A percentile compares a stretch with the other conserved stretches of the same genome.
These are phyloP conservation scores for Oriolus oriolus DNA, from an alignment of 2,113 vertebrate genomes.

Conservation along the genomic window DNA sequence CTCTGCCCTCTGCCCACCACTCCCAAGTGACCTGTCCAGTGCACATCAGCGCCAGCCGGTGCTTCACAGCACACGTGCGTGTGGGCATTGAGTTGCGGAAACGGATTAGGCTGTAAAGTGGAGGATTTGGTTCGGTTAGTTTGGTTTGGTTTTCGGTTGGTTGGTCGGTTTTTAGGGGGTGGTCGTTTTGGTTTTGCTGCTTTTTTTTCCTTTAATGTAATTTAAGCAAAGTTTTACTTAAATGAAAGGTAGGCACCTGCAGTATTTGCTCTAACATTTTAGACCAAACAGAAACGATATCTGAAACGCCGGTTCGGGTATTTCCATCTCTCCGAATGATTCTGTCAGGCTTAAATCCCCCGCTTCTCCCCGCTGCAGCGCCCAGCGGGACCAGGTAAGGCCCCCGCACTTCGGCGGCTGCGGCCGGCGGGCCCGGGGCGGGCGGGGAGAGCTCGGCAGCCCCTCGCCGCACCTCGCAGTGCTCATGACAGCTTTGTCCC, in stretches of 20 bases:
- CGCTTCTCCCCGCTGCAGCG: not conserved
- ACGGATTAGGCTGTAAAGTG: not conserved
- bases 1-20: not conserved
- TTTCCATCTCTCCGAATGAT: not conserved
- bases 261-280: not conserved
- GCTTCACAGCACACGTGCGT: fast-evolving
- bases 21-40: not conserved
- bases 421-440: not conserved
- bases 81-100: not conserved
- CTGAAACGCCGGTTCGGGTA: too few relatives aligned
- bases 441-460: not conserved
- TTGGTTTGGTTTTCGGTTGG: not conserved
- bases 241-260: not conserved
- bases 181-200: not conserved
- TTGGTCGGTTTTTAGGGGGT: too few relatives aligned
- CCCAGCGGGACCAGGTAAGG: not conserved
- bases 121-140: not conserved
- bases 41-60: not conserved
- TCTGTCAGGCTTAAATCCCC: fast-evolving
- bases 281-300: not conserved
- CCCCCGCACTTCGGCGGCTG: not conserved
- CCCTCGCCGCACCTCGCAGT: fast-evolving
- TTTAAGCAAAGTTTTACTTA: not conserved
- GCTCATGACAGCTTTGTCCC: not conserved
- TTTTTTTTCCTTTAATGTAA: not conserved